Percentiles rank a stretch among this genome's conserved stretches.
Conservation (phyloP, 2,113 vertebrate genomes). For the Anser cygnoides region DNA sequence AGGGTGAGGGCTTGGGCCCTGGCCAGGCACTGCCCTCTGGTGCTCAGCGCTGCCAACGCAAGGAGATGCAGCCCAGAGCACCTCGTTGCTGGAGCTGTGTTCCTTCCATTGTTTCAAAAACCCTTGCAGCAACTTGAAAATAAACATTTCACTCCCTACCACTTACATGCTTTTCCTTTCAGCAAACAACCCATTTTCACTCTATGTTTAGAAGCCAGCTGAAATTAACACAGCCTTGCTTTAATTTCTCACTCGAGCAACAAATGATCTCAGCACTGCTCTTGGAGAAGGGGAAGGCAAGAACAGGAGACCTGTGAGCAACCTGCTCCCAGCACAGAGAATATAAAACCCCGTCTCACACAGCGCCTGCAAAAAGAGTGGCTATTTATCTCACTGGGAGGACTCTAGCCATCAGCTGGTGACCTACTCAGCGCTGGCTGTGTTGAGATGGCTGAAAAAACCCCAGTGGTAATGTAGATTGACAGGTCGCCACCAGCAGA, state of each 20-base stretch:
- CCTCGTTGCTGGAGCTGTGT: not conserved
- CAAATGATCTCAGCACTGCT: conserved; percentile 27
- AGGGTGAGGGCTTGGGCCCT: not conserved
- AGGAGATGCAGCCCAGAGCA: not conserved
- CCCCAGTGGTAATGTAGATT: not conserved
- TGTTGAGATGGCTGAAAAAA: conserved; percentile 22
- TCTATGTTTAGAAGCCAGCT: conserved; percentile 23
- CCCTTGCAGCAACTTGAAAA: conserved; percentile 28
- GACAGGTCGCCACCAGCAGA: not conserved
- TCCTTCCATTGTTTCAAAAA: conserved; percentile 59
- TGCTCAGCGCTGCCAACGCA: not conserved
- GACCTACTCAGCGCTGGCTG: not conserved
- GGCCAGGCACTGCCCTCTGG: not conserved
- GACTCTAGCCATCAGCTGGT: not conserved
- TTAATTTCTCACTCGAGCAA: conserved; percentile 2
- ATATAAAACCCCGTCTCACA: not conserved
- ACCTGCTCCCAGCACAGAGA: not conserved
- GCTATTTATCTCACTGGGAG: not conserved
- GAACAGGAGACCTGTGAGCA: conserved; percentile 7
- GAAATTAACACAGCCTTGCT: conserved; percentile 46
- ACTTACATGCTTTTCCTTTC: conserved; percentile 4
- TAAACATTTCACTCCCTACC: conserved; percentile 36
- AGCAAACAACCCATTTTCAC: not conserved
- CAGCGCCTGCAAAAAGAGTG: not conserved
- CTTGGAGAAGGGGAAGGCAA: not conserved